These are phyloP conservation scores for Phortica magna DNA, from an alignment of 2,888 invertebrate genomes.

Conservation along the genomic window DNA sequence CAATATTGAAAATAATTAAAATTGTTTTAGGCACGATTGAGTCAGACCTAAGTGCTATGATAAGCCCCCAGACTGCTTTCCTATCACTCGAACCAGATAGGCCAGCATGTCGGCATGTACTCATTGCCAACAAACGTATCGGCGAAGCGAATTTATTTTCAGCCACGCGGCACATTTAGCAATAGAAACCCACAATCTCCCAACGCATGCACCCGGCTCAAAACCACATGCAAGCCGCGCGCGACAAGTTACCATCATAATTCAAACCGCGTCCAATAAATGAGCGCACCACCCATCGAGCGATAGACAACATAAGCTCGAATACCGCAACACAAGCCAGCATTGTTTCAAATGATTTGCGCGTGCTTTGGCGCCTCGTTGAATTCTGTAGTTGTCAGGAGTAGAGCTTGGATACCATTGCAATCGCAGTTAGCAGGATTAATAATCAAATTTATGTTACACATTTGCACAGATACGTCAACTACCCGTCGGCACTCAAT, in stretches of 20 bases:
- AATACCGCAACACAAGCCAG: constrained; percentile 48
- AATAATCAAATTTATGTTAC: neutral
- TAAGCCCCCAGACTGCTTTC: constrained; percentile 21
- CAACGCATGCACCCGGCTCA: constrained; percentile 41
- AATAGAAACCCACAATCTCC: constrained; percentile 17
- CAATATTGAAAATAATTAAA: constrained; percentile 74
- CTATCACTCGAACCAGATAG: no score
- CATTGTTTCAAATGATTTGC: constrained; percentile 72
- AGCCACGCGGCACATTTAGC: neutral
- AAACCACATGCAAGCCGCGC: constrained; percentile 50
- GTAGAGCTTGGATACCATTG: no score
- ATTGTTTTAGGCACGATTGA: constrained; percentile 38
- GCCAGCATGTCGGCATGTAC: no score
- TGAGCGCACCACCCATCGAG: constrained; percentile 8
- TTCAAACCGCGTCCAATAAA: constrained; percentile 34
- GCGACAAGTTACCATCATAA: constrained; percentile 61
- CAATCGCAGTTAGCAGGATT: neutral
- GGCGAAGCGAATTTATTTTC: constrained; percentile 24
- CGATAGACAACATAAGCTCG: constrained; percentile 18
- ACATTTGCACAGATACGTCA: constrained; percentile 73
- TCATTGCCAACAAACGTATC: constrained; percentile 9
- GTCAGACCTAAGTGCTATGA: constrained; percentile 50
- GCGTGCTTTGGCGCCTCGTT: neutral
- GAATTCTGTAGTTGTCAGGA: neutral
- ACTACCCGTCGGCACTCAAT: constrained; percentile 82